Evolutionary conservation across 2,797 vertebrate species (phyloP).

Genomic region (Nyctibius grandis): DNA sequence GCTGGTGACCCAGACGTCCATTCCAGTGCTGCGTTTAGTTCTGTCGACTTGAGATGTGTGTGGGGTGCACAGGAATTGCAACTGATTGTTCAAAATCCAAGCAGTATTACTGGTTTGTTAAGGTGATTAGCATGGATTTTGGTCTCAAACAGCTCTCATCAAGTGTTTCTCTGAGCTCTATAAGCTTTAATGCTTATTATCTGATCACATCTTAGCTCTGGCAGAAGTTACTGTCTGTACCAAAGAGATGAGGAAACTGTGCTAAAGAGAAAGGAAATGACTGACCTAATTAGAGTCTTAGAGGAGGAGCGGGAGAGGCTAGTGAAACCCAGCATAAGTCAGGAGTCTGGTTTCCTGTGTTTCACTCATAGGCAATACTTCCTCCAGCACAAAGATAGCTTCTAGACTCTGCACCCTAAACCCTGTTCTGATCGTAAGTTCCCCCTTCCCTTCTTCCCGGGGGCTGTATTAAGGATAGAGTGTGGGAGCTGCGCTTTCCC

Average conservation of each 20-base stretch:
- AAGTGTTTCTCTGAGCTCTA: neutral
- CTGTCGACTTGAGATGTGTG: neutral
- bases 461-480: neutral
- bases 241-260: neutral
- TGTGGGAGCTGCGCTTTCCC: neutral
- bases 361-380: neutral
- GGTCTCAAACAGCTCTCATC: neutral
- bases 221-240: neutral
- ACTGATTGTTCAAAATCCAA: neutral
- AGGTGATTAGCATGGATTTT: neutral
- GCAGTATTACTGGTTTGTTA: neutral
- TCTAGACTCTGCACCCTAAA: neutral
- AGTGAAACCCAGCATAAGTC: neutral
- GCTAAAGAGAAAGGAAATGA: constrained; percentile 15
- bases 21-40: neutral
- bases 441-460: neutral
- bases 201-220: neutral
- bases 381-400: neutral
- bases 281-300: neutral
- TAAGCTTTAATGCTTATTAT: neutral
- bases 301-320: neutral
- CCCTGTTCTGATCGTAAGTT: neutral
- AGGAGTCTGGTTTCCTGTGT: neutral
- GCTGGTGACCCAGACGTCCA: accelerated
- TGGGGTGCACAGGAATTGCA: neutral